Percentiles rank a stretch among this genome's conserved stretches.
These are phyloP conservation scores for Drosophila kurseongensis DNA, from an alignment of 1,140 invertebrate species.

Conservation along the genomic window DNA sequence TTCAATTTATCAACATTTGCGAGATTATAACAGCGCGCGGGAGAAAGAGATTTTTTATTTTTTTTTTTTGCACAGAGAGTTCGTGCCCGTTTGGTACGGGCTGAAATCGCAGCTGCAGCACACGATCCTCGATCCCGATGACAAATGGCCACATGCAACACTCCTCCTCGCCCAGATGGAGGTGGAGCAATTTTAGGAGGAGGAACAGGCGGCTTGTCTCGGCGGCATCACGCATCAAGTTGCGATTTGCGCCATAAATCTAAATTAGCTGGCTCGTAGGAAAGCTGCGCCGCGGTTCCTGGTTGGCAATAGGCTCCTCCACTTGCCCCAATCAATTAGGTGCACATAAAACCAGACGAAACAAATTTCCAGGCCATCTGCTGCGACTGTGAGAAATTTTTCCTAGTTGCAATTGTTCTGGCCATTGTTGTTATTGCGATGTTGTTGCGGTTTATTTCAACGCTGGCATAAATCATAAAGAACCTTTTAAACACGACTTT, in stretches of 20 bases:
- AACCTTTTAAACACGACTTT: constrained; percentile 78
- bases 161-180: constrained; percentile 37
- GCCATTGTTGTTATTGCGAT: constrained; percentile 21
- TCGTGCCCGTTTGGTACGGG: constrained; percentile 34
- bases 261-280: constrained; percentile 70
- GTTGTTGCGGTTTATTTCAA: constrained; percentile 60
- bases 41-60: constrained; percentile 26
- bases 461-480: constrained; percentile 76
- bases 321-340: constrained; percentile 67
- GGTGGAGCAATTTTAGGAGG: constrained; percentile 41
- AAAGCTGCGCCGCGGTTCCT: constrained; percentile 41
- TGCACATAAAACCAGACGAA: constrained; percentile 43
- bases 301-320: constrained; percentile 37
- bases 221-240: constrained; percentile 71
- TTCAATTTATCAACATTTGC: constrained; percentile 75
- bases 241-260: constrained; percentile 76
- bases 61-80: neutral
- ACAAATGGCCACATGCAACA: constrained; percentile 76
- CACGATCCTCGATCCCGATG: constrained; percentile 67
- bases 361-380: constrained; percentile 38
- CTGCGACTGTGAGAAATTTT: constrained; percentile 72
- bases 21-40: constrained; percentile 32
- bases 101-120: constrained; percentile 63
- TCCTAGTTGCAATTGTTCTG: constrained; percentile 40
- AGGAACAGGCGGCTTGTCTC: constrained; percentile 27